A percentile compares a stretch with the other conserved stretches of the same genome.
Evolutionary conservation across 2,113 vertebrate species (phyloP).

Genomic region (Pluvianellus socialis): DNA sequence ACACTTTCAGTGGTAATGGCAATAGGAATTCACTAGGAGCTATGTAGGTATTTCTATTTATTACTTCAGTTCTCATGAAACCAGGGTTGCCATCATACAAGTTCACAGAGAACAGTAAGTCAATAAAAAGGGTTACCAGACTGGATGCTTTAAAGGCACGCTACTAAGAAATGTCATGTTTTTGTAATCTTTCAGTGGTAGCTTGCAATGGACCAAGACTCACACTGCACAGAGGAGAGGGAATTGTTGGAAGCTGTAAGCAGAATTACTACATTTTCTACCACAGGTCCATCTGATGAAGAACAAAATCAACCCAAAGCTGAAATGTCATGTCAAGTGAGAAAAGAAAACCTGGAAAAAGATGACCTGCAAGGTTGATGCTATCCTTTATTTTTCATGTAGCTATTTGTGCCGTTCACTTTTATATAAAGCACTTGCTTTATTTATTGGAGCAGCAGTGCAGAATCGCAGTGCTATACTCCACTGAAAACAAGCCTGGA

Average conservation of each 20-base stretch:
- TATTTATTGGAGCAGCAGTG: background rate
- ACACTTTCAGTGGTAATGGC: background rate
- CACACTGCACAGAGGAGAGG: background rate
- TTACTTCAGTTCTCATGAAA: background rate
- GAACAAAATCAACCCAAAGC: background rate
- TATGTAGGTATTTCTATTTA: background rate
- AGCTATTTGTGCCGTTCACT: background rate
- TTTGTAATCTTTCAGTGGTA: background rate
- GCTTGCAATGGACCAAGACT: slow-evolving; percentile 43
- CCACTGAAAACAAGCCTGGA: background rate
- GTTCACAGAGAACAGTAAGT: background rate
- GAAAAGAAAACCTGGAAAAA: slow-evolving; percentile 6
- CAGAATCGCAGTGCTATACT: background rate
- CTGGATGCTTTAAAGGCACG: background rate
- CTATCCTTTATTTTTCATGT: background rate
- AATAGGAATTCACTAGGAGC: background rate
- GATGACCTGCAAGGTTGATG: background rate
- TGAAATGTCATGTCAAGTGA: background rate
- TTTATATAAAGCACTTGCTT: background rate
- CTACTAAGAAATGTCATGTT: background rate
- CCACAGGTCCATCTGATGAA: background rate
- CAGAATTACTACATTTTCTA: background rate
- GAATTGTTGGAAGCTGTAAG: background rate
- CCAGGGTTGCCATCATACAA: background rate
- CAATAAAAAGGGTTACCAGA: background rate